Base-by-base conservation (phyloP, 2,888 invertebrate genomes). In the Nemoura dubitans region DNA sequence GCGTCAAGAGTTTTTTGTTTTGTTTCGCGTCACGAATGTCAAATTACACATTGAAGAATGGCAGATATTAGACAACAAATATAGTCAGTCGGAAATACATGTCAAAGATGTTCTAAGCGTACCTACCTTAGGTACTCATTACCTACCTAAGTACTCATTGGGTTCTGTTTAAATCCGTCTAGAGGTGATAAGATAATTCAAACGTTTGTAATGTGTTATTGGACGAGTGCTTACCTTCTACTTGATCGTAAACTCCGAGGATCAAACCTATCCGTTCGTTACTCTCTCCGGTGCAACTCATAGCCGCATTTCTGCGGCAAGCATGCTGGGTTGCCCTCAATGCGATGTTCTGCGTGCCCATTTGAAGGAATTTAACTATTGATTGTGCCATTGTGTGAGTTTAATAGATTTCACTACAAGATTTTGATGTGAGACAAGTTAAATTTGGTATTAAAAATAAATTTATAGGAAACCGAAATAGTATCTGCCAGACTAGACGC, bases 221-320 rank as follows among this genome's bases (percentile, higher is more conserved):
- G 21, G 21, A 2, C 21, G 59, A 21, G 59, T 26, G 2, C 78
- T 78, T 78, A 78, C 78, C 28, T 25, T 26, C 78, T 7, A 21
- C 78, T 25, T 78, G 21, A 25, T 78, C 28, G 25, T 83, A 83
- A 6, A 83, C 83, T 26, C 83, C 83, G 14, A 83, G 83, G 27
- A 83, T 36, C 42, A 83, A 42, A 0, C 83, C 83, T 25, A 21
- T 30, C 26, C 25, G 30, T 83, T 83, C 83, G 10, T 26, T 26
- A 30, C 21, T 81, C n/a, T 81, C 81, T 28, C 81, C 81, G 81
- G 81, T n/a, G n/a, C 81, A 81, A 29, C 28, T 78, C 59, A 59
- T 59, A 21, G 59, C 2, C 21, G 21, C 59, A 59, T 59, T 59
- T 59, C 59, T 59, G 59, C 59, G 21, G 59, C 14, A 59, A 59